Evolutionary conservation across 1,140 invertebrate species (phyloP).

Genomic region (Aphelenchoides besseyi): DNA sequence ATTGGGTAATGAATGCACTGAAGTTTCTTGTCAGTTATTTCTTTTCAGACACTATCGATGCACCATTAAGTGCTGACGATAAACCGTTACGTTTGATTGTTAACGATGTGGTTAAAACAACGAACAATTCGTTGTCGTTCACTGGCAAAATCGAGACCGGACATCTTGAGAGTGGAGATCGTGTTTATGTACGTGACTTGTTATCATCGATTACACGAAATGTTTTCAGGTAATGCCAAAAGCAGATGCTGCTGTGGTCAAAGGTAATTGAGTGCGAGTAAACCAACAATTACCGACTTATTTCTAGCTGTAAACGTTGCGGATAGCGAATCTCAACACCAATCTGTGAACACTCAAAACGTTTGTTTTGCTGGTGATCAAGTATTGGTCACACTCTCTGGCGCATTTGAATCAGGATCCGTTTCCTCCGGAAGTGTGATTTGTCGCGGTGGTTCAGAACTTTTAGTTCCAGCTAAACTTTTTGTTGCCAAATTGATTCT

Average conservation of each 20-base stretch:
- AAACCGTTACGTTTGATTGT: slow-evolving; percentile 87
- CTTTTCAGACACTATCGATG: slow-evolving; percentile 69
- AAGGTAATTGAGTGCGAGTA: slow-evolving; percentile 65
- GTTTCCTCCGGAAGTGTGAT: slow-evolving; percentile 71
- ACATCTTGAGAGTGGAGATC: slow-evolving; percentile 76
- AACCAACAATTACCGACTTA: neutral
- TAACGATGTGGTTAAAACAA: slow-evolving; percentile 89
- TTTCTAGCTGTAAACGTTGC: slow-evolving; percentile 36
- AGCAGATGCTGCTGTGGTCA: slow-evolving; percentile 75
- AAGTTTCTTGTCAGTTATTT: neutral
- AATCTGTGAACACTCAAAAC: slow-evolving; percentile 73
- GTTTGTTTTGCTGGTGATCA: slow-evolving; percentile 89
- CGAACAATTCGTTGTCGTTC: slow-evolving; percentile 74
- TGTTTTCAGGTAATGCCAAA: slow-evolving; percentile 85
- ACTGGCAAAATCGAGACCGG: slow-evolving; percentile 87
- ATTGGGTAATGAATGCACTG: slow-evolving; percentile 69
- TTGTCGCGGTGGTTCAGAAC: slow-evolving; percentile 51
- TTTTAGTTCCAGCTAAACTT: slow-evolving; percentile 31
- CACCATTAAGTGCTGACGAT: slow-evolving; percentile 74
- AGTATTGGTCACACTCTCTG: slow-evolving; percentile 75
- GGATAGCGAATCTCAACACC: slow-evolving; percentile 65
- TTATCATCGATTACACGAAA: too few relatives aligned
- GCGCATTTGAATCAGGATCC: slow-evolving; percentile 73
- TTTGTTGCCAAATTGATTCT: slow-evolving; percentile 40
- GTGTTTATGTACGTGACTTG: too few relatives aligned